Evolutionary conservation across 2,888 invertebrate genomes (phyloP), one percentile per base, ranked within the genome.

Genomic region (Chelonus formosanus): DNA sequence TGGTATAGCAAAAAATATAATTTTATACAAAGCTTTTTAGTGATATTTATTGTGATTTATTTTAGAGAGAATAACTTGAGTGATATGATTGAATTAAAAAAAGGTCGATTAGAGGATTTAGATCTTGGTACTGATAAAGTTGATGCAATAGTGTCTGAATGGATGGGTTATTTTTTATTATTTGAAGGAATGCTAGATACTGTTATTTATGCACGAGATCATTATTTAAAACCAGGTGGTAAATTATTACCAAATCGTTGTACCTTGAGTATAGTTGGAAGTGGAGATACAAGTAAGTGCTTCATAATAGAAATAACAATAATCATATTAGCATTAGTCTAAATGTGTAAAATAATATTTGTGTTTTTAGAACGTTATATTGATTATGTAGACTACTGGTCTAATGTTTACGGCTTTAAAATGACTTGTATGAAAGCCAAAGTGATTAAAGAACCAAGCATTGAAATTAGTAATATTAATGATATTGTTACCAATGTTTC

Each of bases 151-250:
- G 91, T 98, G 3, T 97, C 97, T 0, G 98, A 98, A 84, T 98
- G 97, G 97, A 98, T 98, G 98, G 98, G 98, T 0, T 98, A 98
- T 83, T 97, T 98, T 82, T 86, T 98, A 48, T 85, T 98, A 2
- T 98, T 95, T 84, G 98, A 98, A 86, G 97, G 96, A 53, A 98
- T 98, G 98, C 83, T 98, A 67, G 97, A 97, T 80, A 95, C 95
- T 80, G 92, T 98, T 7, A 90, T 98, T 71, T 92, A 92, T 83
- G 95, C 96, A 0, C 88, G 96, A 76, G 92, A 97, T 76, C 89
- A 91, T 74, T 93, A 90, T 82, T 87, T 98, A 5, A 89, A 88
- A 62, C 87, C 90, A 36, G 91, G 88, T 68, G 97, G 97, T 0
- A 79, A 90, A 10, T 86, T 97, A 59, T 85, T 97, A 73, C 97